Conservation (phyloP, 2,888 invertebrate genomes). For the Oligia latruncula region DNA sequence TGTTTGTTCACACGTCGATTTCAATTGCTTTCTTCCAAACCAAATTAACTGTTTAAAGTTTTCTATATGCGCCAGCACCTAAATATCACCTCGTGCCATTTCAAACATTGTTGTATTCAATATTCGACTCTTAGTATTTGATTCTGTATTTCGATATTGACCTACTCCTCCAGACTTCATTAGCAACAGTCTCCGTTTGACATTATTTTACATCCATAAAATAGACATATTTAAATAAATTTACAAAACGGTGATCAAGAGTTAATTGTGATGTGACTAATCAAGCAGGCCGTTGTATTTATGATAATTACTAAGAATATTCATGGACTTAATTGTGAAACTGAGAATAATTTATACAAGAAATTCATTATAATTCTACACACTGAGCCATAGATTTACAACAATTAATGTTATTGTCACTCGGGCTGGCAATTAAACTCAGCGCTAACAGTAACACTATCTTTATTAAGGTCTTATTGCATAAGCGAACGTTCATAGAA, state of each 20-base stretch:
- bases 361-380: conserved; percentile 50
- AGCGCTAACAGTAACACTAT: conserved; percentile 71
- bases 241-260: conserved; percentile 38
- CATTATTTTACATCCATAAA: conserved; percentile 29
- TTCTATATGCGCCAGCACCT: not conserved
- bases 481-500: conserved; percentile 76
- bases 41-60: conserved; percentile 13
- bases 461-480: conserved; percentile 74
- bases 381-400: conserved; percentile 56
- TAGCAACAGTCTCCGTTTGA: conserved; percentile 27
- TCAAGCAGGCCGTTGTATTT: conserved; percentile 57
- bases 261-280: conserved; percentile 60
- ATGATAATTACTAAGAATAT: conserved; percentile 59
- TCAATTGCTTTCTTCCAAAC: not conserved
- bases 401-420: conserved; percentile 63
- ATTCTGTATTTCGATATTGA: not conserved
- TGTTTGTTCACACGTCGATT: conserved; percentile 12
- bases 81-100: not conserved
- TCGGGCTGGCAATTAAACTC: conserved; percentile 66
- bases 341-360: conserved; percentile 51
- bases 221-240: conserved; percentile 14
- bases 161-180: conserved; percentile 29
- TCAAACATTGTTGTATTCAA: not conserved
- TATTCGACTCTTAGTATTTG: not conserved
- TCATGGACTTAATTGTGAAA: conserved; percentile 48